Conservation (phyloP, 2,113 vertebrate species). For the Hyaena hyaena region DNA sequence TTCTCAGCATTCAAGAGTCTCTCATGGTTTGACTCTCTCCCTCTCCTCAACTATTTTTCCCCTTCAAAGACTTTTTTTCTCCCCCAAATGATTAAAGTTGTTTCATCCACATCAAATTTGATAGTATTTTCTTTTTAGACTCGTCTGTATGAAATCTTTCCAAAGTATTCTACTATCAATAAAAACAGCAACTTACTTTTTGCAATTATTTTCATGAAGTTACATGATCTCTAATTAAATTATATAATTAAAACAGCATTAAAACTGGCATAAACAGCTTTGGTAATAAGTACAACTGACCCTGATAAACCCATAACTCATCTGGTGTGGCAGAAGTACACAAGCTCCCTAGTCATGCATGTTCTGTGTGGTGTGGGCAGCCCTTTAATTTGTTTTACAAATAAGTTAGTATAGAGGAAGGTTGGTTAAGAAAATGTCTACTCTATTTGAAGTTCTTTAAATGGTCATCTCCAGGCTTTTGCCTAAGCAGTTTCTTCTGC, state of each 20-base stretch:
- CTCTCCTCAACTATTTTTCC: no score
- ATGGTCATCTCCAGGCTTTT: neutral
- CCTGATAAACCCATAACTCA: neutral
- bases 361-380: neutral
- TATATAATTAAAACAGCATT: neutral
- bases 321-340: neutral
- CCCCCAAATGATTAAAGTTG: neutral
- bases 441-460: neutral
- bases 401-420: neutral
- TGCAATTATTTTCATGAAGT: constrained; percentile 1
- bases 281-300: neutral
- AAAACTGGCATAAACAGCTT: neutral
- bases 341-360: rapidly evolving
- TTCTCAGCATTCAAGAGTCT: no score
- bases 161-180: neutral
- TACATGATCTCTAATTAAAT: neutral
- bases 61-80: neutral
- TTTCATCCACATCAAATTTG: constrained; percentile 6
- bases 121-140: constrained; percentile 42
- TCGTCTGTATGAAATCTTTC: neutral
- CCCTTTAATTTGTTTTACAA: neutral
- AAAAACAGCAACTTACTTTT: neutral
- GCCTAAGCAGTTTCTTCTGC: neutral
- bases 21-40: no score
- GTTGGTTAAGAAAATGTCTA: neutral